Evolutionary conservation across 2,113 vertebrate genomes (phyloP).

Genomic region (Thalassoma bifasciatum): DNA sequence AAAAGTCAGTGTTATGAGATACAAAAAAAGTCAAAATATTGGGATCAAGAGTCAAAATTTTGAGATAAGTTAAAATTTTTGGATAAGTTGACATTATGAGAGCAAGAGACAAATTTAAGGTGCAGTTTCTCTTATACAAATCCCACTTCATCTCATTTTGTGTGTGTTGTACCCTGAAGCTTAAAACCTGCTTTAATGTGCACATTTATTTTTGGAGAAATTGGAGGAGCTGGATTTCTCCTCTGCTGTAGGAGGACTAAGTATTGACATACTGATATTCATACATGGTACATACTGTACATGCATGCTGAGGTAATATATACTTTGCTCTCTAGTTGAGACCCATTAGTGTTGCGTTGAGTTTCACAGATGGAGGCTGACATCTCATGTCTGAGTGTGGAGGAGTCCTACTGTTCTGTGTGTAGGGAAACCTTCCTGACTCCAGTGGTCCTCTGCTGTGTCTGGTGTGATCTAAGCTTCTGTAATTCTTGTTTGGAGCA

Average conservation of each 20-base stretch:
- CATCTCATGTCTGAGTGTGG: constrained; percentile 26
- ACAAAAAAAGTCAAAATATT: too few species aligned
- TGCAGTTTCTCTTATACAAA: too few species aligned
- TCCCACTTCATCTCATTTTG: too few species aligned
- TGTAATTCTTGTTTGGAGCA: constrained; percentile 61
- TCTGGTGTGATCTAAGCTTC: constrained; percentile 51
- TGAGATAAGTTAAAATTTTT: too few species aligned
- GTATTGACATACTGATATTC: neutral
- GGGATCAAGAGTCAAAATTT: too few species aligned
- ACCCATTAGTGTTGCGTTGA: constrained; percentile 16
- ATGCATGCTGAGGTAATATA: constrained; percentile 4
- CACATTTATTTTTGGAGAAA: constrained; percentile 30
- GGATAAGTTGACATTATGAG: too few species aligned
- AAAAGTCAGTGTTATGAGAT: too few species aligned
- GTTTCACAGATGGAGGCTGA: constrained; percentile 50
- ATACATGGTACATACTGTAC: constrained; percentile 32
- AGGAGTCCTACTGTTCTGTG: constrained; percentile 52
- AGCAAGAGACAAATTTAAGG: too few species aligned
- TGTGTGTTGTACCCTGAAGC: neutral
- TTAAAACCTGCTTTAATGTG: neutral
- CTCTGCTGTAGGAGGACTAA: neutral
- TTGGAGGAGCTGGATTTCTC: constrained; percentile 11
- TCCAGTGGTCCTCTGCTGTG: constrained; percentile 63
- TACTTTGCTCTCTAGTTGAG: neutral
- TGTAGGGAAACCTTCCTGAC: constrained; percentile 53